Evolutionary conservation across 2,113 vertebrate species (phyloP), one percentile per base, ranked within the genome.

Genomic region (Pleuronectes platessa): DNA sequence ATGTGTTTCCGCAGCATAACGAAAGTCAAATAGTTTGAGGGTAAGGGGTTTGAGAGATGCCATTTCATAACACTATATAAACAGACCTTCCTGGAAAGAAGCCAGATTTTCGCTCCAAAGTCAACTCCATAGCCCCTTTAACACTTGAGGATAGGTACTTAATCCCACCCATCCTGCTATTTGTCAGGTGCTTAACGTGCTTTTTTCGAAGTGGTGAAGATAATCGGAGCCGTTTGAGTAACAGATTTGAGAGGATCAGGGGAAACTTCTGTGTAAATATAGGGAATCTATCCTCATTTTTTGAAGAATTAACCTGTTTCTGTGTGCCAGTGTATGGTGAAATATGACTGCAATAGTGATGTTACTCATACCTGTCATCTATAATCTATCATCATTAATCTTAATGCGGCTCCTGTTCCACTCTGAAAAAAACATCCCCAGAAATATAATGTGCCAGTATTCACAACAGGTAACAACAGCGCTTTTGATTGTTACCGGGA

Each of bases 1-100:
- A 76, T 63, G 63, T 61, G 67, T 64, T 83, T 72, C 53, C 49
- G 54, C 40, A 27, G 74, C 27, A 55, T 71, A 59, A 76, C 53
- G n/a, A 69, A 84, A 75, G 76, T 26, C 55, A 76, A 85, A 72
- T 58, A 76, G 62, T 74, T 82, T 14, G 15, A 20, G 23, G 70
- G 20, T 9, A 4, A 14, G 66, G 69, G 23, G 35, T 51, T 15
- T 68, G 35, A 72, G 56, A 73, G 37, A 69, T 61, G 31, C 23
- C 0, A 5, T 21, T 74, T 77, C 14, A 73, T 74, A 81, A 58
- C n/a, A 54, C 31, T 1, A 31, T 31, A 31, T 31, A 31, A 31
- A 31, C 27, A 58, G 35, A 72, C 31, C 21, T 45, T 54, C 62
- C 17, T 78, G 11, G 55, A 56, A 66, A 65, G 47, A 69, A 53